Conservation (phyloP, 2,113 vertebrate genomes). For the Garra rufa region DNA sequence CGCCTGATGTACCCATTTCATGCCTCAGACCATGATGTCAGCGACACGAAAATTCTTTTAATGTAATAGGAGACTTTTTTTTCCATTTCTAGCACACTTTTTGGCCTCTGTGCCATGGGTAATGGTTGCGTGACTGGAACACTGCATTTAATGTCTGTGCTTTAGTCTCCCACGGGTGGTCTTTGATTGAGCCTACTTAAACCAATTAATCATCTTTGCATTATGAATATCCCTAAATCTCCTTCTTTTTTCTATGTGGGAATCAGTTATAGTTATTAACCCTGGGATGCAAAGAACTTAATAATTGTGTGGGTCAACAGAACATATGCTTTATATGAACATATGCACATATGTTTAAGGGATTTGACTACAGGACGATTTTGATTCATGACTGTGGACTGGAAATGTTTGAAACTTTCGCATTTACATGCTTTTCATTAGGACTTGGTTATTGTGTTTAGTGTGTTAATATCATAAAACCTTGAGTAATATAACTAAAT, state of each 20-base stretch:
- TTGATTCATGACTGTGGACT: neutral
- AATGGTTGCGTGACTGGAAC: neutral
- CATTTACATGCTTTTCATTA: neutral
- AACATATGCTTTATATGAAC: neutral
- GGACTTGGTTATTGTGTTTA: neutral
- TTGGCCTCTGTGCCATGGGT: neutral
- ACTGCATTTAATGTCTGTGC: neutral
- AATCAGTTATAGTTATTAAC: neutral
- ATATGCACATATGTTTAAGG: no score
- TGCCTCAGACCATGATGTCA: neutral
- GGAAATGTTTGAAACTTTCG: neutral
- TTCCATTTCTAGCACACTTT: neutral
- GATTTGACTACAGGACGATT: neutral
- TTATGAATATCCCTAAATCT: neutral
- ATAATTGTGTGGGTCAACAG: no score
- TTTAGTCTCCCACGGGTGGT: neutral
- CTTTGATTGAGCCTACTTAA: neutral
- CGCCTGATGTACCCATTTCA: neutral
- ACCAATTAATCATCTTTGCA: neutral
- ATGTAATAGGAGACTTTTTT: neutral
- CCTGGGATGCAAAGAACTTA: neutral
- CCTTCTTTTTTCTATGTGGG: neutral
- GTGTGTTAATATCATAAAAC: neutral
- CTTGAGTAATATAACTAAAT: conserved; percentile 15
- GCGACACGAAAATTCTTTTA: neutral